phyloP scores from a whole-genome alignment of 37 sponge, comb jelly and placozoan species.

The Sycon ciliatum region DNA sequence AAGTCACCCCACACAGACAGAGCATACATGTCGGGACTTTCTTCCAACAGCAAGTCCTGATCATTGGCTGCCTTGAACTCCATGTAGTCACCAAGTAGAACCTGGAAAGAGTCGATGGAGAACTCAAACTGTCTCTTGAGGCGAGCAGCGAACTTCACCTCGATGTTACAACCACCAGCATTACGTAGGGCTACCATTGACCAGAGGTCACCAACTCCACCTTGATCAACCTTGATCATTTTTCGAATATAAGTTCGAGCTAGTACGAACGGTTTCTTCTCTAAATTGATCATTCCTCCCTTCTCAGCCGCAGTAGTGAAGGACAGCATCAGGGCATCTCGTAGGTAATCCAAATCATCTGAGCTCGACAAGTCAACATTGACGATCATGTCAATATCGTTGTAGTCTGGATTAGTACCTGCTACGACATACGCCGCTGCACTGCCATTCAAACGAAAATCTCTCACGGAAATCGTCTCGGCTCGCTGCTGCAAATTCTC shows the following conservation, averaged over 20 bases:
- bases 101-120: conserved; percentile 89
- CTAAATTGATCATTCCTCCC: no score
- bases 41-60: no score
- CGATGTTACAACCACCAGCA: conserved; percentile 45
- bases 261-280: conserved; percentile 63
- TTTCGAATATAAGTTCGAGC: conserved; percentile 79
- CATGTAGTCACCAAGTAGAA: conserved; percentile 60
- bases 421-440: conserved; percentile 75
- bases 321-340: conserved; percentile 58
- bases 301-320: no score
- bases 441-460: conserved; percentile 86
- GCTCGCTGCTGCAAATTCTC: no score
- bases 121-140: conserved; percentile 81
- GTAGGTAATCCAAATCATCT: conserved; percentile 63
- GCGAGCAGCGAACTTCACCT: conserved; percentile 80
- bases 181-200: conserved; percentile 71
- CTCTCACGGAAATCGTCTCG: no score
- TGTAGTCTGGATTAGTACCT: conserved; percentile 38
- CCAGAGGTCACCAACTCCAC: conserved; percentile 53
- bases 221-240: conserved; percentile 74
- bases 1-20: conserved; percentile 54
- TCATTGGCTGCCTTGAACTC: conserved; percentile 30
- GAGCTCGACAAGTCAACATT: conserved; percentile 43
- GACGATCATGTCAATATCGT: conserved; percentile 84
- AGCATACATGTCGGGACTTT: no score